Base-by-base conservation (phyloP, 2,888 invertebrate species). In the Leucophenga montana region DNA sequence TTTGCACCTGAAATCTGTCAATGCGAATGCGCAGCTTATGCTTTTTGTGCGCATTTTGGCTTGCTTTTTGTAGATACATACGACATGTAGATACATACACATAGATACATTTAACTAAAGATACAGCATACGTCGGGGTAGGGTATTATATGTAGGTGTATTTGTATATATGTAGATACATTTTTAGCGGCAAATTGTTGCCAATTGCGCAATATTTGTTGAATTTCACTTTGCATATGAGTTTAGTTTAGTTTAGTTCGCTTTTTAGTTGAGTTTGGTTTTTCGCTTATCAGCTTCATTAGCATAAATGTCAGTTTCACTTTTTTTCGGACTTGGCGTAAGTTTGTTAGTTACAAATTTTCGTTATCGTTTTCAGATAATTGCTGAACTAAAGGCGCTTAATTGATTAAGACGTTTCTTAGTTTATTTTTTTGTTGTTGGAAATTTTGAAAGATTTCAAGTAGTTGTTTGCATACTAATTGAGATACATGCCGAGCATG, bases 11-110 rank as follows among this genome's bases (percentile, higher is more conserved):
- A 70, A 69, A 72, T 70, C 75, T 64, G 73, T 69, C 73, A 66
- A 54, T 70, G 59, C 59, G 27, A n/a, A 59, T 54, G 66, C 67
- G 67, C 66, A 50, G 50, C 50, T n/a, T 18, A 5, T 50, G 50
- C 50, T n/a, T 59, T 67, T 69, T 73, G 75, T 72, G 69, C 74
- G 78, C 80, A 80, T 84, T 80, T 80, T 84, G 84, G 31, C 57
- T 16, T 8, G 31, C 31, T 22, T 16, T 8, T 8, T 39, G 8
- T 39, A 39, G 39, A 39, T 39, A 39, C 39, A 39, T 5, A 5
- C 8, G 3, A 39, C 11, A 11, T 8, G 39, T 39, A 39, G 39
- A 33, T 33, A 33, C 33, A 33, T 33, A 5, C 8, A 5, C 8
- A 8, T 33, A 33, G 33, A 39, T 39, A 39, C 39, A 39, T 39